Percentiles rank a stretch among this genome's conserved stretches.
phyloP scores from a whole-genome alignment of 2,888 invertebrate genomes.

The Apamea monoglypha region DNA sequence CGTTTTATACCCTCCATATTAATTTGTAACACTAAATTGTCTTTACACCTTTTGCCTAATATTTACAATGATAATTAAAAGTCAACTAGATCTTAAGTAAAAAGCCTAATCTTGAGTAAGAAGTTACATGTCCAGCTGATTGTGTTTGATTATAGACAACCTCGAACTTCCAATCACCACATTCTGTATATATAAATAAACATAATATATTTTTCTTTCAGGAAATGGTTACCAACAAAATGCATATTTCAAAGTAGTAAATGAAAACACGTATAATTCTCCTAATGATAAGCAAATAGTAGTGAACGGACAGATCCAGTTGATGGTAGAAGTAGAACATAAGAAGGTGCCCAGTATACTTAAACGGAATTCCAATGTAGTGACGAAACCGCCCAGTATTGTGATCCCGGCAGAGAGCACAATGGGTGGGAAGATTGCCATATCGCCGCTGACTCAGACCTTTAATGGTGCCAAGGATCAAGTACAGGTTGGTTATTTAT shows the following conservation, averaged over 20 bases:
- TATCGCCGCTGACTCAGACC: slow-evolving; percentile 76
- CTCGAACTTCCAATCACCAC: neutral
- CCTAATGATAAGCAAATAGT: slow-evolving; percentile 72
- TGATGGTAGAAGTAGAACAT: slow-evolving; percentile 77
- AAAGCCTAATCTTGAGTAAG: too few species aligned
- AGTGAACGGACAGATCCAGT: slow-evolving; percentile 73
- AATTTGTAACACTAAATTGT: neutral
- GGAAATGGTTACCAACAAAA: slow-evolving; percentile 77
- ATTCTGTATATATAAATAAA: neutral
- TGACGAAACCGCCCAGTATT: slow-evolving; percentile 67
- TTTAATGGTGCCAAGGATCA: slow-evolving; percentile 71
- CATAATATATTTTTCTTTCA: slow-evolving; percentile 68
- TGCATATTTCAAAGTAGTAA: slow-evolving; percentile 85
- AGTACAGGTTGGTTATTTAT: slow-evolving; percentile 72
- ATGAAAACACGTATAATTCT: slow-evolving; percentile 77
- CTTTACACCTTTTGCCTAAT: neutral
- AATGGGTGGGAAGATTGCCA: slow-evolving; percentile 78
- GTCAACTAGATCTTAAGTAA: too few species aligned
- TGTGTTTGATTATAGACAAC: neutral
- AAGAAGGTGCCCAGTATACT: slow-evolving; percentile 80
- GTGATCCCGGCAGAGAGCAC: slow-evolving; percentile 78
- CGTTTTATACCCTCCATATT: neutral
- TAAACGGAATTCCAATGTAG: slow-evolving; percentile 71
- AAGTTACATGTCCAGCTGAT: neutral
- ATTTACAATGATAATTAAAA: neutral